Base-by-base conservation (phyloP, 2,797 vertebrate species). In the Lates japonicus region DNA sequence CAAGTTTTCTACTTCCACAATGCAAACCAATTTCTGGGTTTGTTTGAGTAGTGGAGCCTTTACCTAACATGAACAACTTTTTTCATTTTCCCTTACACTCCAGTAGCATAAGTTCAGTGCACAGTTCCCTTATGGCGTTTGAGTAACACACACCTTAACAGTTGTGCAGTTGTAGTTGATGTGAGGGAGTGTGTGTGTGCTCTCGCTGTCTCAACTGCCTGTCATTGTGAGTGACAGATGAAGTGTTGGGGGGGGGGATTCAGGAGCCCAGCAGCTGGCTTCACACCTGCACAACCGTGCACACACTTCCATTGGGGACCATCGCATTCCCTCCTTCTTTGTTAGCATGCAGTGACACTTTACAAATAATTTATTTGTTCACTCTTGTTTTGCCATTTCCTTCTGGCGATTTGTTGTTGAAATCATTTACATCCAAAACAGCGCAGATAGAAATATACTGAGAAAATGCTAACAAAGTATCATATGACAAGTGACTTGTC, bases 161-260 rank as follows among this genome's bases (percentile, higher is more conserved):
- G 84, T 77, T 88, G 87, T 33, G 74, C 85, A 84, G 87, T 88
- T 92, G 89, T 82, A 86, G 77, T 86, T 85, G 85, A 90, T 85
- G 84, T 86, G 81, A 90, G 82, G 88, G 86, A 84, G 86, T 84
- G 31, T 79, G 85, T 80, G 84, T 80, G 84, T 67, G 83, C 20
- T 78, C 82, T 82, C 14, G 64, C 75, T 46, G 81, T 78, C 90
- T 88, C 89, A 89, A 83, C 90, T 94, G 94, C 87, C 93, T 87
- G 90, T 96, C 95, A 96, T 66, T 63, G 65, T 95, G 94, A 95
- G 87, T 95, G 94, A 94, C 94, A 87, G 87, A 69, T 33, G 86
- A 88, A 82, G 84, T 42, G 52, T 52, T 54, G 9, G 33, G 5
- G 16, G 76, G 80, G 80, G 82, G 81, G 80, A 66, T 84, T 84